Base-by-base conservation (phyloP, 2,797 vertebrate species). In the Pangasius krempfi region DNA sequence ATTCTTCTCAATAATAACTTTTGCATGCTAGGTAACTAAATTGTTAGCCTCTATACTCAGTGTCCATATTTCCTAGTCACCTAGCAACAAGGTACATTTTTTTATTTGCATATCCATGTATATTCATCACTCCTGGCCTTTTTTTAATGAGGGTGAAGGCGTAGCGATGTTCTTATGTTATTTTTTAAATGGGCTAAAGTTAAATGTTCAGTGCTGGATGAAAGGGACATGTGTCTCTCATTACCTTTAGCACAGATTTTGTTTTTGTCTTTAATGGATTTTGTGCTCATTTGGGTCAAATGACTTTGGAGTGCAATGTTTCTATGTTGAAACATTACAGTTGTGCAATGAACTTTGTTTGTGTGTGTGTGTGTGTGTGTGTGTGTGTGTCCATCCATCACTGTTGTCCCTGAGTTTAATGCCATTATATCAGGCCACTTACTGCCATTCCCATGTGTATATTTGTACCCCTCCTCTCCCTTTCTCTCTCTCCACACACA, bases 381-480 rank as follows among this genome's bases (percentile, higher is more conserved):
- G 47, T 60, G 56, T 54, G 10, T 89, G 79, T 60, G 64, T 18
- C n/a, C n/a, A n/a, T 89, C 60, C 89, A 76, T 40, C 76, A 16
- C 13, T 72, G 89, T 80, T 86, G 88, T 89, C 85, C 72, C 84
- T 80, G 89, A 91, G 83, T 79, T 91, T 90, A 90, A 92, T 91
- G 83, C 87, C 90, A 90, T 92, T 91, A 89, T 88, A 92, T 88
- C 84, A 82, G 84, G 86, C 75, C 92, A 90, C 88, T 92, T 91
- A 89, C 86, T 89, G 85, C 54, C 68, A 86, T 68, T 89, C 91
- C 88, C 91, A 82, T 84, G 91, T 91, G 91, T 89, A 86, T 89
- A 89, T 92, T 90, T 91, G 89, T 64, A 89, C 84, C 85, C 87
- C 82, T 82, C 62, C 83, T 87, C 58, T 50, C 68, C 52, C 47